Evolutionary conservation across 1,140 invertebrate species (phyloP), one percentile per base, ranked within the genome.

Genomic region (Propsilocerus akamusi): DNA sequence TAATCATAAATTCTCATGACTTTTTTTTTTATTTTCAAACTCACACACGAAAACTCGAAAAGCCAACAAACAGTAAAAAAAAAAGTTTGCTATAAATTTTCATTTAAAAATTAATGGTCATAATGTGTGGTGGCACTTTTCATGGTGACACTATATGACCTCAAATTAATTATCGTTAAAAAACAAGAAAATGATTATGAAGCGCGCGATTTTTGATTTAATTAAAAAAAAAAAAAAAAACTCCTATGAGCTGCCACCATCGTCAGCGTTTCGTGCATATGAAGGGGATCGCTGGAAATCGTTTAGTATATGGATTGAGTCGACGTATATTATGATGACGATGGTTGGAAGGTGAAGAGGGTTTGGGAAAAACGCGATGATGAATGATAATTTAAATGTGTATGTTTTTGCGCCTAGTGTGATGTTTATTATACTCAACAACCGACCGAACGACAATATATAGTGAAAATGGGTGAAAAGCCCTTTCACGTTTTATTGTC

Each of bases 1-100:
- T 41, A 41, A 41, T 41, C 34, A 41, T 41, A 41, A 41, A 41
- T n/a, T n/a, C n/a, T n/a, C n/a, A n/a, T n/a, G n/a, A n/a, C n/a
- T n/a, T n/a, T n/a, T n/a, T n/a, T n/a, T n/a, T n/a, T n/a, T n/a
- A n/a, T n/a, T n/a, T n/a, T n/a, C n/a, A n/a, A n/a, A n/a, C n/a
- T n/a, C n/a, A n/a, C n/a, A n/a, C n/a, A n/a, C n/a, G n/a, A n/a
- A n/a, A n/a, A n/a, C n/a, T n/a, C n/a, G n/a, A n/a, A n/a, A n/a
- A n/a, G n/a, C n/a, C n/a, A n/a, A 17, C 14, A 17, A n/a, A 4
- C 3, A n/a, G 5, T n/a, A 34, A 41, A 17, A 17, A 41, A 41
- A 41, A 17, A 14, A 17, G 34, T 41, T 17, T 41, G 34, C 34
- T 41, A 41, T 41, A 41, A 41, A 41, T 41, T 41, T 20, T 41